Conservation (phyloP, 2,797 vertebrate species). For the Eospalax fontanierii region DNA sequence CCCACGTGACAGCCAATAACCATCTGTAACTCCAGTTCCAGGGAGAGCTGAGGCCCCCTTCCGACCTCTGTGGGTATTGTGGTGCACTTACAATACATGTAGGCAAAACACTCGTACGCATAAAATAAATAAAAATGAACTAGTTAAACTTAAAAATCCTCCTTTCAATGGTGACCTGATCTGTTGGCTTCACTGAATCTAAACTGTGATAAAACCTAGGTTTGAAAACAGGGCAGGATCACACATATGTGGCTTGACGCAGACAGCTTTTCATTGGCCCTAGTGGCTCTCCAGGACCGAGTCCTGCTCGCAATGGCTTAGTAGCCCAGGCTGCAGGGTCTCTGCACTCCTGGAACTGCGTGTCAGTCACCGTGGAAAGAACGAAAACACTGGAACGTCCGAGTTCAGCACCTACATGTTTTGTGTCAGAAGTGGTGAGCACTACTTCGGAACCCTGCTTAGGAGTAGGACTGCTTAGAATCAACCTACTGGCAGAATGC, state of each 20-base stretch:
- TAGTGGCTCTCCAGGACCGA: not conserved
- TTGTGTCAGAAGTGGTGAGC: not conserved
- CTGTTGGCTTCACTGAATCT: not conserved
- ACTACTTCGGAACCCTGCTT: rapidly evolving
- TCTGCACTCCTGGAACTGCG: no score
- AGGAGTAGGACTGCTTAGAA: no score
- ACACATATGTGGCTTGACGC: not conserved
- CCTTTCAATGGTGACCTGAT: not conserved
- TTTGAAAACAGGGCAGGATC: not conserved
- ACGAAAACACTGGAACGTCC: not conserved
- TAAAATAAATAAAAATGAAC: no score
- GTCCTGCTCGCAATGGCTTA: not conserved
- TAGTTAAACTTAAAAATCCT: no score
- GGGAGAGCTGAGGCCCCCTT: no score
- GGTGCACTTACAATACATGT: no score
- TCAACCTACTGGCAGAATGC: not conserved
- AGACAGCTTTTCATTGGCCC: not conserved
- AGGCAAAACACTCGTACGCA: no score
- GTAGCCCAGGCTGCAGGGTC: not conserved
- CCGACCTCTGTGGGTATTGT: no score
- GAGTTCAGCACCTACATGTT: not conserved
- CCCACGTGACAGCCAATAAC: no score
- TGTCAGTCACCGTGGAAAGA: rapidly evolving
- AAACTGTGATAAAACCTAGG: not conserved
- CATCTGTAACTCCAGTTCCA: no score